Percentiles rank a stretch among this genome's conserved stretches.
Evolutionary conservation across 1,140 invertebrate species (phyloP).

Genomic region (Micrasema longulum): DNA sequence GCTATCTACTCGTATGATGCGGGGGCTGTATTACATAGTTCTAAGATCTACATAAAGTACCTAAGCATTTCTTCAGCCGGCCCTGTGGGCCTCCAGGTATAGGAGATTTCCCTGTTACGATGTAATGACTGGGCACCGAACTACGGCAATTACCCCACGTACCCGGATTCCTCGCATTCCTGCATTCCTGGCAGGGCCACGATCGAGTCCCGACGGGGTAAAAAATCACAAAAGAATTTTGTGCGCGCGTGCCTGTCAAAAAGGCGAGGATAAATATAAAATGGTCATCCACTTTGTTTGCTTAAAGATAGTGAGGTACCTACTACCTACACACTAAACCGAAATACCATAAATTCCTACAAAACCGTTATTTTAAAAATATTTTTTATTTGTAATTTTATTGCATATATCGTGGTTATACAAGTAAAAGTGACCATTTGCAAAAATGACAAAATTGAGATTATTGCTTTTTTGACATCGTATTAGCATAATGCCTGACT

Average conservation of each 20-base stretch:
- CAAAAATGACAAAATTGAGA: too few relatives aligned
- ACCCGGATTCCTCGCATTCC: conserved; percentile 26
- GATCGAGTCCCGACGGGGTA: not conserved
- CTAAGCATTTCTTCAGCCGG: not conserved
- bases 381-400: too few relatives aligned
- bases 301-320: too few relatives aligned
- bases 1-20: not conserved
- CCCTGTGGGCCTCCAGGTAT: conserved; percentile 21
- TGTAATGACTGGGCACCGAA: conserved; percentile 28
- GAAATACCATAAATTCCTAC: too few relatives aligned
- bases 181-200: conserved; percentile 7
- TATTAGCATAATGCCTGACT: too few relatives aligned
- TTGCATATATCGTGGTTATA: too few relatives aligned
- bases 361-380: too few relatives aligned
- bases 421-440: too few relatives aligned
- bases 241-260: conserved; percentile 9
- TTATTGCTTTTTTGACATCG: too few relatives aligned
- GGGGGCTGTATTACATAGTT: not conserved
- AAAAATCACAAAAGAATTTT: conserved; percentile 26
- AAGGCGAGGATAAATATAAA: not conserved
- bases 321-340: too few relatives aligned
- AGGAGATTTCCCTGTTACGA: conserved; percentile 26
- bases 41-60: not conserved
- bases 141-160: conserved; percentile 39
- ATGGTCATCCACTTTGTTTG: not conserved